A percentile compares a stretch with the other conserved stretches of the same genome.
Conservation (phyloP, 1,140 invertebrate genomes). For the Berghia stephanieae region DNA sequence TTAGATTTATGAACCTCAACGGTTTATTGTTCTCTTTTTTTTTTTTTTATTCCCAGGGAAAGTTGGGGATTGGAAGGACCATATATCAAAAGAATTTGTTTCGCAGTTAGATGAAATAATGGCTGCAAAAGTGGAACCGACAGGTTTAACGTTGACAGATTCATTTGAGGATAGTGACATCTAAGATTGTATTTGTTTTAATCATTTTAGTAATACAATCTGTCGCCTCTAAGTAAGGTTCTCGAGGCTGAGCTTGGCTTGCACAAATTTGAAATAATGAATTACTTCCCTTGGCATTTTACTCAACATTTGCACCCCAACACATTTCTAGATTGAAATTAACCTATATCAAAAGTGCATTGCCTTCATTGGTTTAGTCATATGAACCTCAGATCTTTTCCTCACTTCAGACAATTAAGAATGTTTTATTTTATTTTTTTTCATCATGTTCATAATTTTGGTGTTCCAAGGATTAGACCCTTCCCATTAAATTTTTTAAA, state of each 20-base stretch:
- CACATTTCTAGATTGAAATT: no score
- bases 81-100: constrained; percentile 43
- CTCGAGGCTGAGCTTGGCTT: neutral
- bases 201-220: neutral
- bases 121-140: constrained; percentile 36
- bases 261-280: neutral
- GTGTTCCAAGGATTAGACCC: no score
- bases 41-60: constrained; percentile 41
- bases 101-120: constrained; percentile 43
- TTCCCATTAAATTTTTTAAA: no score
- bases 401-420: no score
- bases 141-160: constrained; percentile 40
- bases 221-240: neutral
- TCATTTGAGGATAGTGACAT: neutral
- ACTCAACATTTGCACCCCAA: no score
- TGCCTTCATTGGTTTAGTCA: no score
- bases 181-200: neutral
- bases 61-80: constrained; percentile 52
- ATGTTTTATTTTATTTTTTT: no score
- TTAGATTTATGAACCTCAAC: no score
- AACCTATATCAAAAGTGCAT: no score
- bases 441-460: no score
- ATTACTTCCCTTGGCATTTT: neutral
- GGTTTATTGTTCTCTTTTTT: no score
- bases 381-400: no score